Base-by-base conservation (phyloP, 2,797 vertebrate genomes). In the Eurystomus glaucurus region DNA sequence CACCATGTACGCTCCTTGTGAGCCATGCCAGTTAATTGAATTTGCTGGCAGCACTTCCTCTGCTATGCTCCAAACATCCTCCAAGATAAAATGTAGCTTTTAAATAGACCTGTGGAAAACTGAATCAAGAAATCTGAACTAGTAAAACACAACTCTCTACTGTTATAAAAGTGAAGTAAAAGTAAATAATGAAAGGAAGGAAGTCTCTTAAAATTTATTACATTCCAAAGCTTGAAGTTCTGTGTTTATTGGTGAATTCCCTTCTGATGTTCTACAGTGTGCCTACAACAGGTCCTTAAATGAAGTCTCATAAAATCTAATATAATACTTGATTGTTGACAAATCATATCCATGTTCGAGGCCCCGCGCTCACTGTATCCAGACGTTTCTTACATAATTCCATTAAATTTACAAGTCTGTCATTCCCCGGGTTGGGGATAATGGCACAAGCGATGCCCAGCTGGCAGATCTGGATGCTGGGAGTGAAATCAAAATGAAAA, bases 121-220 rank as follows among this genome's bases (percentile, higher is more conserved):
- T 93, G 96, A 98, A 98, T 98, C 98, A 98, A 98, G 97, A 98
- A 98, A 98, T 98, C 96, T 98, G 98, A 98, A 98, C 98, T 98
- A 98, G 99, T 98, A 98, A 98, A 99, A 99, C 96, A 98, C 97
- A 94, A 98, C 97, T 97, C 93, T 98, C 96, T 98, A 98, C 97
- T 98, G 98, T 98, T 98, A 98, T 97, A 95, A 98, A 98, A 98
- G 98, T 97, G 96, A 97, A 98, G 97, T 98, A 98, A 98, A 99
- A 99, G 98, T 98, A 98, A 98, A 98, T 99, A 98, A 99, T 98
- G 98, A 98, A 98, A 98, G 98, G 98, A 98, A 98, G 98, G 98
- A 98, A 98, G 98, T 98, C 98, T 98, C 99, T 99, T 99, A 99
- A 99, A 99, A 98, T 99, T 99, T 99, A 99, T 98, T 98, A 98